Evolutionary conservation across 2,888 invertebrate genomes (phyloP).

Genomic region (Habrosyne pyritoides): DNA sequence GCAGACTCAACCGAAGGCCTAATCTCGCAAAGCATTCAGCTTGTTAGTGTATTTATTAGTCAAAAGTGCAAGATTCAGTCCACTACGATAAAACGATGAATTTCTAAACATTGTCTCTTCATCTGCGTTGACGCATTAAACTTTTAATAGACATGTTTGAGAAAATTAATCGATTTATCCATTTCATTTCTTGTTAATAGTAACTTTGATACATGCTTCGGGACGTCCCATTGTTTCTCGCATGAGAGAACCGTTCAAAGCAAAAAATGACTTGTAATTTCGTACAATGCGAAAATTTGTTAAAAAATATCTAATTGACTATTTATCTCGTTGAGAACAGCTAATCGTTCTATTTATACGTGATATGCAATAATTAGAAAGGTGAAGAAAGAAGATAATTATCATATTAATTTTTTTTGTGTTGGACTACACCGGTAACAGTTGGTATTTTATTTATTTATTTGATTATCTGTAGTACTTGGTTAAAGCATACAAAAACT

Average conservation of each 20-base stretch:
- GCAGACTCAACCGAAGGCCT: not conserved
- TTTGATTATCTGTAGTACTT: constrained; percentile 14
- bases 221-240: not conserved
- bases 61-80: constrained; percentile 28
- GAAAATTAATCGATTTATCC: not conserved
- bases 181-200: not conserved
- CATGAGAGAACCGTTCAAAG: constrained; percentile 1
- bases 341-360: constrained; percentile 50
- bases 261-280: constrained; percentile 10
- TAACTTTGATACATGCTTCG: not conserved
- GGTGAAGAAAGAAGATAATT: constrained; percentile 62
- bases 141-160: not conserved
- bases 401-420: constrained; percentile 48
- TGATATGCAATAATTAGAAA: constrained; percentile 74
- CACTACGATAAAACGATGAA: constrained; percentile 30
- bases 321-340: constrained; percentile 56
- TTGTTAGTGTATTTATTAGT: constrained; percentile 38
- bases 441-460: constrained; percentile 19
- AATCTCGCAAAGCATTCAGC: constrained; percentile 25
- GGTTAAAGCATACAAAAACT: not conserved
- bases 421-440: constrained; percentile 54
- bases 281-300: constrained; percentile 49
- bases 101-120: not conserved
- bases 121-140: not conserved
- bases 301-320: constrained; percentile 66